Evolutionary conservation across 2,797 vertebrate species (phyloP), one percentile per base, ranked within the genome.

Genomic region (Notolabrus celidotus): DNA sequence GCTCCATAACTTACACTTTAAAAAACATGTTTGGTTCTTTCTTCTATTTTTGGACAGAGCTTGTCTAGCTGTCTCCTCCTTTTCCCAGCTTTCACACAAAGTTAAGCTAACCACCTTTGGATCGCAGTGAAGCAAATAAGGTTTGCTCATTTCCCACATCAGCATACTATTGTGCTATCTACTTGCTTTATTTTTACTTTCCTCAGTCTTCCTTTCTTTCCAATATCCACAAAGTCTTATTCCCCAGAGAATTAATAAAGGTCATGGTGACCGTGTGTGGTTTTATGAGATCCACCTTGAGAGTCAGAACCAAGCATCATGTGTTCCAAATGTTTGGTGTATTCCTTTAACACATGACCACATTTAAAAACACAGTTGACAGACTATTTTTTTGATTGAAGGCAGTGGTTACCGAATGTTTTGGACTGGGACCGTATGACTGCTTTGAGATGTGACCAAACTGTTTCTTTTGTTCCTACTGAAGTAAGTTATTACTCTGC

Each of bases 281-380:
- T 25, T 17, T 47, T 10, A 27, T 41, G 51, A 55, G 42, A 20
- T 58, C 15, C 52, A 36, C 17, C 17, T 41, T 57, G 22, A 17
- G 27, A 23, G 15, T 51, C 22, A 42, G 36, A 56, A 61, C 56
- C 34, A 41, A 23, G 11, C 50, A 46, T 29, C 36, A 38, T 38
- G 8, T 62, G 29, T 45, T 39, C 34, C 19, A 39, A 36, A 41
- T 59, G 42, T 54, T 53, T 49, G 11, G 22, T 43, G 22, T 12
- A 27, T 61, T 46, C 43, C 29, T 38, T 36, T 53, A 19, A 20
- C 19, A 34, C 38, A 46, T 19, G 5, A 23, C 8, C 60, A 27
- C 20, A 34, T 64, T 43, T 23, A 11, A n/a, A 52, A 63, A 33
- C 29, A 17, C 49, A 43, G 25, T 15, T 43, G 23, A 43, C 20